phyloP scores from a whole-genome alignment of 1,140 invertebrate genomes.

The Subanguina moxae region DNA sequence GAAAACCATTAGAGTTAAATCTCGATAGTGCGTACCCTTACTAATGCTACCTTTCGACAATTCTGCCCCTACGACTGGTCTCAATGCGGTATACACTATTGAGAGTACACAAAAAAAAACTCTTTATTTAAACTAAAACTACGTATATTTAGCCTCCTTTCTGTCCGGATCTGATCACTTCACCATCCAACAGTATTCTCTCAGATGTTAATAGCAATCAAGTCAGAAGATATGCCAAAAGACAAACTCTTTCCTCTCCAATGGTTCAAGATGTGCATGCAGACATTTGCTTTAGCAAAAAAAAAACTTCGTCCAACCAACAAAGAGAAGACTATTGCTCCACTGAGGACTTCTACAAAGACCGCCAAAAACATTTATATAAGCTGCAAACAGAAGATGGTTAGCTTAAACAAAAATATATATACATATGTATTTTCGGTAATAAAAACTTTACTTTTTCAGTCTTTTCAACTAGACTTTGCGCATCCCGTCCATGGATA shows the following conservation, averaged over 20 bases:
- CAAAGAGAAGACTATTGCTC: slow-evolving; percentile 7
- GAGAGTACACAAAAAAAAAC: slow-evolving; percentile 3
- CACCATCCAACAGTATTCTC: slow-evolving; percentile 54
- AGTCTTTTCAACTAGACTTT: not conserved
- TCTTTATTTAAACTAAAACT: not conserved
- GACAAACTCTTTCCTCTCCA: not conserved
- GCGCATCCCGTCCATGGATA: not conserved
- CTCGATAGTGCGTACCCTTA: not conserved
- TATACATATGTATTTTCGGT: not conserved
- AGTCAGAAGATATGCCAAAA: not conserved
- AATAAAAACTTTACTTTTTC: not conserved
- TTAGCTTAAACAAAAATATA: slow-evolving; percentile 8
- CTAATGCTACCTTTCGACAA: not conserved
- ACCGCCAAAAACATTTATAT: slow-evolving; percentile 18
- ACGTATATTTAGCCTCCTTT: slow-evolving; percentile 51
- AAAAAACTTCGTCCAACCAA: not conserved
- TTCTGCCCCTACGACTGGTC: not conserved
- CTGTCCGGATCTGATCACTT: slow-evolving; percentile 56
- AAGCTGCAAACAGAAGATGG: not conserved
- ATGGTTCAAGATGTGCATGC: slow-evolving; percentile 21
- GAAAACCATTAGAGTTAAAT: not conserved
- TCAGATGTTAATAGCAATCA: slow-evolving; percentile 31
- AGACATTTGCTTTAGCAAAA: slow-evolving; percentile 21
- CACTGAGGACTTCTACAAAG: slow-evolving; percentile 9
- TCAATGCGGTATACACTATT: too few relatives aligned